phyloP scores from a whole-genome alignment of 2,888 invertebrate species.

The Therioaphis trifolii region DNA sequence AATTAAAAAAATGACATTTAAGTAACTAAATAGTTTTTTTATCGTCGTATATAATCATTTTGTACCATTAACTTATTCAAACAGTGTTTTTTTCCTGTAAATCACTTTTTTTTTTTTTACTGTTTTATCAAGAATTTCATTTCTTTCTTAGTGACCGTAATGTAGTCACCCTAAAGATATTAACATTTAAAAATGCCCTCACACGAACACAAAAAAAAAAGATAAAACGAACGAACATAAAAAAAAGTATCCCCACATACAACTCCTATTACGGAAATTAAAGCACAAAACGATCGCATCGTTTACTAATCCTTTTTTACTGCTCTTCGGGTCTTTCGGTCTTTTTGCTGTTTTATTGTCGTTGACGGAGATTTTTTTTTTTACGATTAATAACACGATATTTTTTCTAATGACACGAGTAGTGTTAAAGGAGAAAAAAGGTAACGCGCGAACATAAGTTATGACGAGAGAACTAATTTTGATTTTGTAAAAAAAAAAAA shows the following conservation, averaged over 20 bases:
- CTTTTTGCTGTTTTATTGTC: constrained; percentile 54
- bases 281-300: constrained; percentile 59
- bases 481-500: background rate
- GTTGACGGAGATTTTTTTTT: constrained; percentile 30
- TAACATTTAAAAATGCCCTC: constrained; percentile 51
- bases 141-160: constrained; percentile 32
- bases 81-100: constrained; percentile 39
- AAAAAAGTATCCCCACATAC: constrained; percentile 24
- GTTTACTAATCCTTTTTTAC: constrained; percentile 59
- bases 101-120: constrained; percentile 26
- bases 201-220: constrained; percentile 43
- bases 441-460: constrained; percentile 4
- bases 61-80: constrained; percentile 18
- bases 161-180: constrained; percentile 35
- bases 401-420: constrained; percentile 23
- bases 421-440: constrained; percentile 31
- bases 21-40: background rate
- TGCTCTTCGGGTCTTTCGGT: constrained; percentile 45
- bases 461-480: too few relatives aligned
- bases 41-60: background rate
- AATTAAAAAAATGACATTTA: background rate
- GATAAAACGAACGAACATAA: constrained; percentile 45
- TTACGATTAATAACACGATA: constrained; percentile 44
- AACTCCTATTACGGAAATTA: constrained; percentile 51
- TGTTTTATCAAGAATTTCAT: constrained; percentile 42